A percentile compares a stretch with the other conserved stretches of the same genome.
Evolutionary conservation across 2,113 vertebrate genomes (phyloP).

Genomic region (Gymnogyps californianus): DNA sequence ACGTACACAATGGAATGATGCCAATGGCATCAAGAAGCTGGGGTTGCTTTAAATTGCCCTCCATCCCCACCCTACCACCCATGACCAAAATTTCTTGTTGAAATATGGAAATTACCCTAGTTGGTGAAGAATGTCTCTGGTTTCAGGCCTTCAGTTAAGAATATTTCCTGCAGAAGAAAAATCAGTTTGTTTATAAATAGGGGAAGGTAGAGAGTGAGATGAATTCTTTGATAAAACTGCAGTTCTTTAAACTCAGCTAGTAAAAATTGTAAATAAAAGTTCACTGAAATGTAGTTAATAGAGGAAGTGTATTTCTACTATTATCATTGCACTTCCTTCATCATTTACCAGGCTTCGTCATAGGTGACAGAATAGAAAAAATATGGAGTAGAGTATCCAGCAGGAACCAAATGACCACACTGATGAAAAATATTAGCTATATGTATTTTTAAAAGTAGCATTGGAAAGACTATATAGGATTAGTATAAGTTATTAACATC

Average conservation of each 20-base stretch:
- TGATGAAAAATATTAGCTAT: background rate
- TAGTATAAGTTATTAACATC: background rate
- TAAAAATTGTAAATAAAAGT: background rate
- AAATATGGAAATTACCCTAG: background rate
- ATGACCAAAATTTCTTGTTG: background rate
- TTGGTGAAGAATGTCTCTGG: background rate
- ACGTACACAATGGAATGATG: background rate
- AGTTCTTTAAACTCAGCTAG: background rate
- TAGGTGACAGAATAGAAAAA: background rate
- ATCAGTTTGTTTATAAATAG: background rate
- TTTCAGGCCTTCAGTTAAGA: background rate
- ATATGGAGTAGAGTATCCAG: background rate
- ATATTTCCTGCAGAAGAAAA: background rate
- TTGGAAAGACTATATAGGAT: background rate
- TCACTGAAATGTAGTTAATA: background rate
- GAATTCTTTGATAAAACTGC: background rate
- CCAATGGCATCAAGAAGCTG: background rate
- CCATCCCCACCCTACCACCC: background rate
- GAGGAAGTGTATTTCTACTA: background rate
- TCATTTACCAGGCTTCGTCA: background rate
- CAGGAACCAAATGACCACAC: background rate
- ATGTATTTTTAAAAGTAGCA: background rate
- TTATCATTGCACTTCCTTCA: background rate
- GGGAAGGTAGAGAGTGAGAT: background rate
- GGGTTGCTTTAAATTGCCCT: background rate